Conservation (phyloP, 1,140 invertebrate species). For the Apis cerana region DNA sequence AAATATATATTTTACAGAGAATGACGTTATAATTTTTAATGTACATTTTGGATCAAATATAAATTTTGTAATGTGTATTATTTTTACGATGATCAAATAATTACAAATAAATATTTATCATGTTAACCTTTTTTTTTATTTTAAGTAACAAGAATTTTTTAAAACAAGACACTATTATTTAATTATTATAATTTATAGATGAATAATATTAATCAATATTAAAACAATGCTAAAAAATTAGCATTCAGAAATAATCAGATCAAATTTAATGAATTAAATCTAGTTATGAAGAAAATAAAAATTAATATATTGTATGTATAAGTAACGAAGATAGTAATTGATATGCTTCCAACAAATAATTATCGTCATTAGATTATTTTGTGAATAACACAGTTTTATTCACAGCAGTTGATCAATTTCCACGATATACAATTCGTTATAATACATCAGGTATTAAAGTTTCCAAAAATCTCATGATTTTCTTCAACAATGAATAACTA, state of each 20-base stretch:
- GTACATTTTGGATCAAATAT: conserved; percentile 21
- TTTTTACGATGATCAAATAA: background rate
- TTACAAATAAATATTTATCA: conserved; percentile 6
- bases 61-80: background rate
- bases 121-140: background rate
- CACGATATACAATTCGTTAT: conserved; percentile 1
- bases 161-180: conserved; percentile 3
- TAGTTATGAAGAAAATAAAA: background rate
- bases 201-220: too few relatives aligned
- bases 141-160: background rate
- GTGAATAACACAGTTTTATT: conserved; percentile 13
- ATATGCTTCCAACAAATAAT: conserved; percentile 41
- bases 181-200: background rate
- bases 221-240: background rate
- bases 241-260: background rate
- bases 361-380: background rate
- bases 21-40: background rate
- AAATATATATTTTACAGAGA: conserved; percentile 18
- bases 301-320: conserved; percentile 2
- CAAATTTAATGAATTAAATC: background rate
- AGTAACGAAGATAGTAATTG: conserved; percentile 21
- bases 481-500: conserved; percentile 17
- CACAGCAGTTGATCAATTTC: background rate
- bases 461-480: conserved; percentile 12
- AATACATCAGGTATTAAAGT: conserved; percentile 38